These are phyloP conservation scores for Sebastiscus albofasciatus DNA, from an alignment of 2,797 vertebrate genomes.

Conservation along the genomic window DNA sequence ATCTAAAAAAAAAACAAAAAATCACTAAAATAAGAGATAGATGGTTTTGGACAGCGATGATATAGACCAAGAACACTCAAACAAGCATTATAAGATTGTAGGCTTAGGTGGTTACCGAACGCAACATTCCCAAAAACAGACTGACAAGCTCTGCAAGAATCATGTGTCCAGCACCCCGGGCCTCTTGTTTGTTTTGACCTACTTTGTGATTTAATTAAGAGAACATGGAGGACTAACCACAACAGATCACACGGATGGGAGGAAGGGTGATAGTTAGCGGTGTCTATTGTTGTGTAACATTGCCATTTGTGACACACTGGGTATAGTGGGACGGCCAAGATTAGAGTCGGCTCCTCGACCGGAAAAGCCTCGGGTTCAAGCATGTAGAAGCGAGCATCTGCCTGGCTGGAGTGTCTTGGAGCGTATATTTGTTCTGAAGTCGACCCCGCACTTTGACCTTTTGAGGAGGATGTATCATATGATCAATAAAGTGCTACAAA, in stretches of 20 bases:
- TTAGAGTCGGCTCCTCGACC: conserved; percentile 1
- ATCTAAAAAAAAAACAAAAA: not conserved
- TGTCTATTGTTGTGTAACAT: conserved; percentile 60
- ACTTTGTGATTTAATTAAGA: conserved; percentile 71
- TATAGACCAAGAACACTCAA: not conserved
- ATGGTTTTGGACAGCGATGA: not conserved
- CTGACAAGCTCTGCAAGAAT: conserved; percentile 15
- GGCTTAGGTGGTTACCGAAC: not conserved
- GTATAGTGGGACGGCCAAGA: conserved; percentile 5
- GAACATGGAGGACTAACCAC: conserved; percentile 44
- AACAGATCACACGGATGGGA: conserved; percentile 47
- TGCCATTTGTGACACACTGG: conserved; percentile 51
- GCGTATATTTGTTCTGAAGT: not conserved
- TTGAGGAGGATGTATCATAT: not conserved
- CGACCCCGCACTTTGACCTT: not conserved
- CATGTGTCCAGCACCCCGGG: conserved; percentile 31
- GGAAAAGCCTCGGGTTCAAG: conserved; percentile 1
- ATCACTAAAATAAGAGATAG: not conserved
- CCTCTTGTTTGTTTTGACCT: conserved; percentile 68
- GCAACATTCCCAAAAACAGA: conserved; percentile 18
- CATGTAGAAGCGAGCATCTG: not conserved
- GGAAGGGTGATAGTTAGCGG: conserved; percentile 35
- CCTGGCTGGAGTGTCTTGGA: not conserved
- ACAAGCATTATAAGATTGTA: not conserved
- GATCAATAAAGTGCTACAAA: not conserved